Conservation (phyloP, 2,797 vertebrate species). For the Molossus molossus region DNA sequence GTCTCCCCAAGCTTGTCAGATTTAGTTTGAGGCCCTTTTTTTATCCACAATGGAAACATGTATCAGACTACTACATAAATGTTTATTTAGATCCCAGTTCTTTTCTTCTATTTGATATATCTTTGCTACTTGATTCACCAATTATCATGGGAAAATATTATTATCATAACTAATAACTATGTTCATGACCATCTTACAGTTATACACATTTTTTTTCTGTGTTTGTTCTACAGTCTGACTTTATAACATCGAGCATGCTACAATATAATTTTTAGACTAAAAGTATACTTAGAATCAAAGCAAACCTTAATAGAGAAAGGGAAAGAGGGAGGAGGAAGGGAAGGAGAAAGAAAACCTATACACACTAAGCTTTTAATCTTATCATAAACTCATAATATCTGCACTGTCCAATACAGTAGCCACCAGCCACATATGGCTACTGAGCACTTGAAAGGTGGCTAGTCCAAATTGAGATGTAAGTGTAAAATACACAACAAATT, state of each 20-base stretch:
- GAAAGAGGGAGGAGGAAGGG: not conserved
- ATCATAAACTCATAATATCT: no score
- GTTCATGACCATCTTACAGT: not conserved
- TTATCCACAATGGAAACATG: not conserved
- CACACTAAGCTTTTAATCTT: no score
- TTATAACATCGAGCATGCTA: not conserved
- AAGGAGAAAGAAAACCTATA: no score
- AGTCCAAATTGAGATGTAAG: not conserved
- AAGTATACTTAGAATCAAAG: not conserved
- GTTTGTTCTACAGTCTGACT: not conserved
- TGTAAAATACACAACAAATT: not conserved
- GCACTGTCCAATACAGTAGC: no score
- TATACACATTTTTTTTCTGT: not conserved
- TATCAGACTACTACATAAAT: not conserved
- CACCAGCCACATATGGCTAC: not conserved
- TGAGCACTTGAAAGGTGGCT: not conserved
- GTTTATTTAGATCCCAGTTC: not conserved
- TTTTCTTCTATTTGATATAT: not conserved
- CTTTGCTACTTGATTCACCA: not conserved
- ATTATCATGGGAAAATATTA: not conserved
- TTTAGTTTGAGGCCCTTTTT: no score
- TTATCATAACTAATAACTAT: not conserved
- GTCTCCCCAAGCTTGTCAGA: no score
- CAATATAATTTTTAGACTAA: not conserved
- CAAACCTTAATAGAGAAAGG: not conserved